Evolutionary conservation across 2,888 invertebrate genomes (phyloP), one percentile per base, ranked within the genome.

Genomic region (Metallyticus violacea): DNA sequence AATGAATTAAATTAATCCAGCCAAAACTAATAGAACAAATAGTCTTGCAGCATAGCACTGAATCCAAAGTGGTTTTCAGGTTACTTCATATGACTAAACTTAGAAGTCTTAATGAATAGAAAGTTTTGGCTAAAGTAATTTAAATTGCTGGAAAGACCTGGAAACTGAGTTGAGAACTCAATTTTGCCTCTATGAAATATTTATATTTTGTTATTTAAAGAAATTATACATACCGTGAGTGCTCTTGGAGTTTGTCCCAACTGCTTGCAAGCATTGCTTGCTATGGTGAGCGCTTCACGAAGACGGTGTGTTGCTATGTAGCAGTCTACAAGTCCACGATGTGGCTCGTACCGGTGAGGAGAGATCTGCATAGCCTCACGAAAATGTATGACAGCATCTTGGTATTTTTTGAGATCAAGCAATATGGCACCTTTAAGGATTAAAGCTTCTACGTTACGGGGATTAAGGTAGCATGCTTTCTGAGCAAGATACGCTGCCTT

Each of bases 281-380:
- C 96, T 90, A 95, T 94, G 15, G 94, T 94, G 15, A 95, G 93
- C 0, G 97, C 97, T 90, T 97, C 97, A 90, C 95, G 93, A 30
- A 94, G 91, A 86, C 96, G 93, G 89, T 95, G 94, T 90, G 94
- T 92, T 1, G 94, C 94, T 78, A 96, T 91, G 90, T 96, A 96
- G 90, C 95, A 95, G 89, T 96, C 95, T 2, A 96, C 95, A 30
- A 97, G 91, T n/a, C 96, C 96, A 91, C 96, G 95, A 90, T 97
- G 95, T 0, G 95, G 94, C 90, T 97, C 97, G 90, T 94, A 95
- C 88, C 95, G 93, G 89, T 93, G 93, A 76, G 95, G 94, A 86
- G 94, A 94, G 81, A 93, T 86, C 81, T 92, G 91, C 87, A 95
- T 92, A 0, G 95, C 96, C 90, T 96, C 95, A 89, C 95, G 92